These are phyloP conservation scores for Meghimatium bilineatum DNA, from an alignment of 2,888 invertebrate species.

Conservation along the genomic window DNA sequence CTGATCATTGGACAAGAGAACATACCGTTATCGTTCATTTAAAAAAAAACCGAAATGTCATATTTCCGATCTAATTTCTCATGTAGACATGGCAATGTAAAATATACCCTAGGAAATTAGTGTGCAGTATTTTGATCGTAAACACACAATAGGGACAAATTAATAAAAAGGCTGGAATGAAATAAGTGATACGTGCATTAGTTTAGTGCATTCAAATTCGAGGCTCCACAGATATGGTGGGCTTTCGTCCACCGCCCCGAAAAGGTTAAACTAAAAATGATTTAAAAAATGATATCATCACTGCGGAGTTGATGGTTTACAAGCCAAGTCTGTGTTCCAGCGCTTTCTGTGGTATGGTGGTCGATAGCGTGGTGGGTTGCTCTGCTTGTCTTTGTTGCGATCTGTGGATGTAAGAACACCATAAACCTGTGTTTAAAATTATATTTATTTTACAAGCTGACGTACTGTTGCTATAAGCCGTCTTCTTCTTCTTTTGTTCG, in stretches of 20 bases:
- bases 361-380: slow-evolving; percentile 23
- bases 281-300: neutral
- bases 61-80: neutral
- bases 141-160: neutral
- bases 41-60: neutral
- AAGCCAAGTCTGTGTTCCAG: slow-evolving; percentile 31
- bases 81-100: neutral
- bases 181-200: neutral
- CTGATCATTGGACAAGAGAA: too few relatives aligned
- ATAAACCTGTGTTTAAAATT: neutral
- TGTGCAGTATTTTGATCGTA: neutral
- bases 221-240: neutral
- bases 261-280: neutral
- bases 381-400: slow-evolving; percentile 34
- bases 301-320: slow-evolving; percentile 16
- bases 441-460: neutral
- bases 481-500: too few relatives aligned
- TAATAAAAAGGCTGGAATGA: neutral
- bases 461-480: too few relatives aligned
- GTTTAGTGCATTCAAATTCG: slow-evolving; percentile 5
- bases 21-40: too few relatives aligned
- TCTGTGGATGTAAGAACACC: neutral
- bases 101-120: neutral
- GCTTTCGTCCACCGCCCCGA: slow-evolving; percentile 14
- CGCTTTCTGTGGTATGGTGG: slow-evolving; percentile 39